A percentile compares a stretch with the other conserved stretches of the same genome.
Conservation (phyloP, 2,797 vertebrate species). For the Pipistrellus nathusii region DNA sequence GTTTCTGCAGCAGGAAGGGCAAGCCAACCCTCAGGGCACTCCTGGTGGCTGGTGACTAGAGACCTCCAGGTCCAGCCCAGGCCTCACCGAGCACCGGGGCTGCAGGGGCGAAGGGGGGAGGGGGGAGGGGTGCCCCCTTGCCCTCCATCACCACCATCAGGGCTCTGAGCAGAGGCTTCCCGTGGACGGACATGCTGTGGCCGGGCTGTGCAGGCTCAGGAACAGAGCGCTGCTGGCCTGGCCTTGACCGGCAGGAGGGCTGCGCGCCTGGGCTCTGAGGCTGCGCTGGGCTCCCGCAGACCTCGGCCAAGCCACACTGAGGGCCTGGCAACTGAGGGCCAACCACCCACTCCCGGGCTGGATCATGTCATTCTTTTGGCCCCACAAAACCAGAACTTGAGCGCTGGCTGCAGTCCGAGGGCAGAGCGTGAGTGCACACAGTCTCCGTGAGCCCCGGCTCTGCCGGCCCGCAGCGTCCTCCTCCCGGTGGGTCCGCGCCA, state of each 20-base stretch:
- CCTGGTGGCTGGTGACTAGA: not conserved
- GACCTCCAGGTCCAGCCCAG: not conserved
- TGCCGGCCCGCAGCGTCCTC: not conserved
- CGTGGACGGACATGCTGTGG: fast-evolving
- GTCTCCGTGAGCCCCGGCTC: not conserved
- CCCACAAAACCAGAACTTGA: not conserved
- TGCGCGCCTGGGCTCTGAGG: not conserved
- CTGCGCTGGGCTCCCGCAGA: fast-evolving
- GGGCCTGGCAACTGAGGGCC: not conserved
- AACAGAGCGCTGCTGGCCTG: not conserved
- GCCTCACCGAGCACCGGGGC: not conserved
- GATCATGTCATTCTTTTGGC: not conserved
- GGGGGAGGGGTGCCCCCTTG: too few species aligned
- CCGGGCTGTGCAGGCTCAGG: too few species aligned
- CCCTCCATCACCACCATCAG: not conserved
- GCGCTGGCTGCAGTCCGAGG: not conserved
- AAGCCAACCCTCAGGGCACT: not conserved
- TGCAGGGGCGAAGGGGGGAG: too few species aligned
- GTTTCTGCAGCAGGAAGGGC: not conserved
- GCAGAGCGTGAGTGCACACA: not conserved
- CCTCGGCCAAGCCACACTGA: not conserved
- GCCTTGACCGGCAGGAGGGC: fast-evolving
- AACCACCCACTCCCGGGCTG: not conserved
- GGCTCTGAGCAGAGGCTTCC: too few species aligned
- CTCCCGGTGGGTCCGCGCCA: not conserved